Percentiles rank a stretch among this genome's conserved stretches.
Evolutionary conservation across 2,888 invertebrate genomes (phyloP).

Genomic region (Actias luna): DNA sequence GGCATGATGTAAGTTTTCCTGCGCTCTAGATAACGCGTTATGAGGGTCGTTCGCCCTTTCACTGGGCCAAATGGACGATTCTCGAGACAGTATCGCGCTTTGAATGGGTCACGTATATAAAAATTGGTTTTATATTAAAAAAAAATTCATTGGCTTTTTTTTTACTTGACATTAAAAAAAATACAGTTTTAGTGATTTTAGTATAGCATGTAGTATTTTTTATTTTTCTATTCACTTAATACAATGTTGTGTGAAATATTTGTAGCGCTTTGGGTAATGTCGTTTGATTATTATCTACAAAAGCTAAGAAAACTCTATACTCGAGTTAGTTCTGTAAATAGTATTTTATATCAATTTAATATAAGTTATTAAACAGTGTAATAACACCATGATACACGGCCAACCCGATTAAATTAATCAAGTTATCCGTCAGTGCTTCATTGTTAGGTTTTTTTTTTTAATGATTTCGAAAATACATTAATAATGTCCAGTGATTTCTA

Average conservation of each 20-base stretch:
- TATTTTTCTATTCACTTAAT: too few relatives aligned
- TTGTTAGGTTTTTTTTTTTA: background rate
- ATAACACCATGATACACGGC: background rate
- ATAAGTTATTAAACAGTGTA: too few relatives aligned
- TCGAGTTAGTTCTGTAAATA: too few relatives aligned
- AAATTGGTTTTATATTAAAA: background rate
- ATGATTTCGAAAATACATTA: constrained; percentile 26
- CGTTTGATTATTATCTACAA: too few relatives aligned
- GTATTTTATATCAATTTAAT: too few relatives aligned
- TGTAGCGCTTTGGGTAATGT: too few relatives aligned
- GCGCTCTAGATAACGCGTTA: constrained; percentile 65
- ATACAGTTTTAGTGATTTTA: too few relatives aligned
- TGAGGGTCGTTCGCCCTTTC: constrained; percentile 56
- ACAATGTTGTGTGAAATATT: too few relatives aligned
- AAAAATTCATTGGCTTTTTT: background rate
- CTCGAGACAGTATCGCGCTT: constrained; percentile 19
- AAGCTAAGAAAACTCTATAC: too few relatives aligned
- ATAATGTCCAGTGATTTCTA: constrained; percentile 62
- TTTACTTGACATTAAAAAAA: too few relatives aligned
- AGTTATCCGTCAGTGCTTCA: background rate
- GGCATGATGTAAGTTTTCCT: constrained; percentile 75
- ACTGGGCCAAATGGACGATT: constrained; percentile 33
- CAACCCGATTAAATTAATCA: constrained; percentile 4
- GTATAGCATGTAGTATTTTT: too few relatives aligned
- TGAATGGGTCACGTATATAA: constrained; percentile 10